These are phyloP conservation scores for Meiosimyza decipiens DNA, from an alignment of 2,888 invertebrate species.

Conservation along the genomic window DNA sequence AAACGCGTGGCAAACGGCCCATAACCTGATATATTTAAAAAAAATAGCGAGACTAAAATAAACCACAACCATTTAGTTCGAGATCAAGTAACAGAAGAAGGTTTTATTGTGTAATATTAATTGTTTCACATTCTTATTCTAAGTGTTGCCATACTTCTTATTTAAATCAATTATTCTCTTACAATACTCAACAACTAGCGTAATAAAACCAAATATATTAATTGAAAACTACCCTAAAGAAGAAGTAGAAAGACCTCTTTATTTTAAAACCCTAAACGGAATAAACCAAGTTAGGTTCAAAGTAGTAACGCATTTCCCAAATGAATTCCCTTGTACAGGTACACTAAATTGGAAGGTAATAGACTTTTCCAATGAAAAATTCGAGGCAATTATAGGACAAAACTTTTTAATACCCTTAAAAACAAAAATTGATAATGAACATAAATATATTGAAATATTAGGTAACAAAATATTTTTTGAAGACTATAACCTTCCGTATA, in stretches of 20 bases:
- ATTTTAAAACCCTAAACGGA: slow-evolving; percentile 7
- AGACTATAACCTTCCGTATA: neutral
- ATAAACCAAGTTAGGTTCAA: neutral
- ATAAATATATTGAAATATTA: slow-evolving; percentile 3
- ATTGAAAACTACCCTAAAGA: neutral
- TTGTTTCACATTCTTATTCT: too few species aligned
- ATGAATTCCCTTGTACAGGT: neutral
- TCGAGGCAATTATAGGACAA: neutral
- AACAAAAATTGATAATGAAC: slow-evolving; percentile 31
- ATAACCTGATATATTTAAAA: too few species aligned
- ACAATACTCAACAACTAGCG: too few species aligned
- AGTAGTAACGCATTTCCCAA: neutral
- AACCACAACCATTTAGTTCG: too few species aligned
- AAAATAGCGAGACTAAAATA: too few species aligned
- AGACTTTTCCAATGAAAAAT: slow-evolving; percentile 10
- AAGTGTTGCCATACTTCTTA: too few species aligned
- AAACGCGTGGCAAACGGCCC: too few species aligned
- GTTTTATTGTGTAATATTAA: too few species aligned
- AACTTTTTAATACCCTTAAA: slow-evolving; percentile 11
- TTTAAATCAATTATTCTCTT: too few species aligned
- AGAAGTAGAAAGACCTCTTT: neutral
- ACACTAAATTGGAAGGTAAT: slow-evolving; percentile 7
- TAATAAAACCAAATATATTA: neutral
- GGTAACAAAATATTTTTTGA: too few species aligned
- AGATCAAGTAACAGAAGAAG: too few species aligned